Base-by-base conservation (phyloP, 2,113 vertebrate genomes). In the Campylorhamphus procurvoides region DNA sequence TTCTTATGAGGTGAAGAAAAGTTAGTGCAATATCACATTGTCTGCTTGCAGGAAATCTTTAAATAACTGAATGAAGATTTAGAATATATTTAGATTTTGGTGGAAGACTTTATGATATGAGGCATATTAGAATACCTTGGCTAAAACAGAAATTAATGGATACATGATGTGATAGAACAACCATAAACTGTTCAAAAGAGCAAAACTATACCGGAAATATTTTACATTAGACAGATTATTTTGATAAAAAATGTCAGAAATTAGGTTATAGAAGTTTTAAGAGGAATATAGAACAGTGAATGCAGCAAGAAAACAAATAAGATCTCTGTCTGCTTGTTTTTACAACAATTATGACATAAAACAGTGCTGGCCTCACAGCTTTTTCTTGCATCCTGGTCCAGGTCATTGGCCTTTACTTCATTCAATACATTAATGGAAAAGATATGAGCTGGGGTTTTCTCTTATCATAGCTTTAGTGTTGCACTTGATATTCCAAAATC, bases 211-310 rank as follows among this genome's bases (percentile, higher is more conserved):
- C 7, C 42, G 14, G 15, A 86, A 60, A 60, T 3, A 52, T 40
- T 84, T 66, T 75, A 1, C 3, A 22, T 46, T 0, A 0, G 11
- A 24, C 0, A 82, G 64, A 75, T 35, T 81, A 40, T 82, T 78
- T 71, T 66, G 14, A 14, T 37, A 37, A 50, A 2, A 64, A 18
- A 35, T 52, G 1, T 31, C 10, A 92, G 46, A 47, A 84, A 80
- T 22, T 66, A 33, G 17, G 7, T 58, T 58, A 62, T 2, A 23
- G 18, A 67, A 44, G 3, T 55, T 59, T 89, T 50, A 66, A 40
- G 5, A 37, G 9, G 3, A 84, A 75, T 35, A 4, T 31, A 39
- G 8, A 52, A 91, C 66, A 25, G 49, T 10, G 1, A 56, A 25
- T 55, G 24, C 29, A 62, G 3, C 12, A 79, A 56, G 39, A 2